A percentile compares a stretch with the other conserved stretches of the same genome.
phyloP scores from a whole-genome alignment of 2,113 vertebrate species.

The Rhadina sibilatrix region DNA sequence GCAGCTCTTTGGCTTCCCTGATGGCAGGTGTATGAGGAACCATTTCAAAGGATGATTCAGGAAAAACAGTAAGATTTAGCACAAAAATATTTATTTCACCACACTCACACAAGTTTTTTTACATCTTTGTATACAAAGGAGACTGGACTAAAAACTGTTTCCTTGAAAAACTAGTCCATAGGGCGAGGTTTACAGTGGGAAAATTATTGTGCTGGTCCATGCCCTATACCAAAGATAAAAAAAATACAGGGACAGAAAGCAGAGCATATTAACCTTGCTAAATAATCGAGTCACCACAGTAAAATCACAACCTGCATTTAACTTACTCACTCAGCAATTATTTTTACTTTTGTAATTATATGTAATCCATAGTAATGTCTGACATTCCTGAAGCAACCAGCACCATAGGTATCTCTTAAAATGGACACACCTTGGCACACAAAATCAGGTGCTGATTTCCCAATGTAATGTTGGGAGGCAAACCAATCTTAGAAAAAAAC shows the following conservation, averaged over 20 bases:
- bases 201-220: neutral
- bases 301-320: slow-evolving; percentile 21
- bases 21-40: neutral
- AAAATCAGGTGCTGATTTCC: neutral
- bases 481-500: neutral
- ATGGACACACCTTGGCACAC: neutral
- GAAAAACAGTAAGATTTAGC: neutral
- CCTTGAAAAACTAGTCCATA: neutral
- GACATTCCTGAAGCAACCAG: neutral
- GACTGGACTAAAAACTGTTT: neutral
- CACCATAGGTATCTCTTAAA: neutral
- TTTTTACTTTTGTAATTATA: neutral
- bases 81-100: slow-evolving; percentile 51
- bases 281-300: neutral
- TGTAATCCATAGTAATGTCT: neutral
- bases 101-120: neutral
- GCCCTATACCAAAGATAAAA: neutral
- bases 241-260: neutral
- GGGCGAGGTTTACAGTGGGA: neutral
- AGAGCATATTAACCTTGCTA: neutral
- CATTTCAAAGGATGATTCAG: neutral
- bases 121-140: neutral
- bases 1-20: neutral
- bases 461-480: neutral
- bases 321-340: neutral